Evolutionary conservation across 2,888 invertebrate species (phyloP), one percentile per base, ranked within the genome.

Genomic region (Volucella bombylans): DNA sequence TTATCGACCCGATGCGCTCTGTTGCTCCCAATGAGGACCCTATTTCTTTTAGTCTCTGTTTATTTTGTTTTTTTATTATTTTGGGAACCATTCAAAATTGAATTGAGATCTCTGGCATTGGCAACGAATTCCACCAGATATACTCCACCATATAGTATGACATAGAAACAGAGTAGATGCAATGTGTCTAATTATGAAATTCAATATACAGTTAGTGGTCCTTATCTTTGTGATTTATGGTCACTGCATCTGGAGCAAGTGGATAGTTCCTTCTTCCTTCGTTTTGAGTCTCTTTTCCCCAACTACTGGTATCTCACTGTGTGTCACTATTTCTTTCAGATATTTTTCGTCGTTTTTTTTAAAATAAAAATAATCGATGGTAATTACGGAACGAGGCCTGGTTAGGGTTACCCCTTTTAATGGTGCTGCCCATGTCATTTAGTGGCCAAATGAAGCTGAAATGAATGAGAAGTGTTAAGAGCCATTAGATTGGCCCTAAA

Each of bases 151-250:
- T 31, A 31, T 31, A 31, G 31, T 31, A 31, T 31, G 31, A 6
- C 31, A 6, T 31, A 31, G 31, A 31, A 2, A 6, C 31, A 31
- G 31, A 47, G 23, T 57, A 14, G 39, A 41, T 31, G 80, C 81
- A 68, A 76, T 81, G 81, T 85, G 72, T 81, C 85, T 85, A 81
- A 85, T 85, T 85, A 85, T 85, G 85, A 85, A 85, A 81, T 85
- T 81, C 80, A 77, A 85, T 85, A 81, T 81, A 81, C 76, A 77
- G 85, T 81, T 77, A 85, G 81, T 85, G 85, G 81, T 81, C 76
- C 85, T 81, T 85, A 85, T 85, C 85, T 81, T 47, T 64, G 76
- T 85, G 85, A 85, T 85, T 85, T 81, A 85, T 85, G 72, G 72
- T 61, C 62, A 59, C 76, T 81, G 81, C 76, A 81, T 85, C 81